Percentiles rank a stretch among this genome's conserved stretches.
These are phyloP conservation scores for Watsonalla binaria DNA, from an alignment of 2,888 invertebrate species.

Conservation along the genomic window DNA sequence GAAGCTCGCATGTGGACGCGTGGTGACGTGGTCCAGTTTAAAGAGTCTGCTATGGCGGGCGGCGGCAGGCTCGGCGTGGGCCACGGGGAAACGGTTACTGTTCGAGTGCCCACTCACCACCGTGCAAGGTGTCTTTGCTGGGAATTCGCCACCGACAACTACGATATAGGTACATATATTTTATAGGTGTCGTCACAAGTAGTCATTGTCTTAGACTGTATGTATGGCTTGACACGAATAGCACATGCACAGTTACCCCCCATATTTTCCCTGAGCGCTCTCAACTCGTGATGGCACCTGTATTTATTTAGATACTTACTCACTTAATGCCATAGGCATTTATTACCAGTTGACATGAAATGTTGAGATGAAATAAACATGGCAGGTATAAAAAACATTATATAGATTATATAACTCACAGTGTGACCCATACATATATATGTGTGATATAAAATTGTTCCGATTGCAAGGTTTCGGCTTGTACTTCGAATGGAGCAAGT, in stretches of 20 bases:
- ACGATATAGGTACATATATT: slow-evolving; percentile 86
- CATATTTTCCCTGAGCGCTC: too few species aligned
- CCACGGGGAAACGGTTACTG: slow-evolving; percentile 98
- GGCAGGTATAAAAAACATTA: too few species aligned
- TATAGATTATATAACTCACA: too few species aligned
- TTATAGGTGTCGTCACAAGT: neutral
- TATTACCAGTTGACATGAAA: too few species aligned
- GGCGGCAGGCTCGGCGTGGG: slow-evolving; percentile 95
- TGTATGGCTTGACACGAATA: too few species aligned
- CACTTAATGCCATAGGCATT: too few species aligned
- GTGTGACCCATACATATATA: too few species aligned
- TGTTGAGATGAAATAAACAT: too few species aligned
- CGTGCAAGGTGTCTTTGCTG: slow-evolving; percentile 96
- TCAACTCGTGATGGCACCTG: too few species aligned
- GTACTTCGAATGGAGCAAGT: slow-evolving; percentile 98
- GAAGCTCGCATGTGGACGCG: slow-evolving; percentile 98
- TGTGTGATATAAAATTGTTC: slow-evolving; percentile 3
- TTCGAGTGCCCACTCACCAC: slow-evolving; percentile 97
- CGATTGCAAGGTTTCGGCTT: slow-evolving; percentile 88
- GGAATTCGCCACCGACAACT: slow-evolving; percentile 99
- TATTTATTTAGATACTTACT: too few species aligned
- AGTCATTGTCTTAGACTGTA: too few species aligned
- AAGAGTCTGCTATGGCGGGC: slow-evolving; percentile 88
- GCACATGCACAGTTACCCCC: too few species aligned
- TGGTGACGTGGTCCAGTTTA: slow-evolving; percentile 91